Evolutionary conservation across 2,113 vertebrate species (phyloP).

Genomic region (Oryzias curvinotus): DNA sequence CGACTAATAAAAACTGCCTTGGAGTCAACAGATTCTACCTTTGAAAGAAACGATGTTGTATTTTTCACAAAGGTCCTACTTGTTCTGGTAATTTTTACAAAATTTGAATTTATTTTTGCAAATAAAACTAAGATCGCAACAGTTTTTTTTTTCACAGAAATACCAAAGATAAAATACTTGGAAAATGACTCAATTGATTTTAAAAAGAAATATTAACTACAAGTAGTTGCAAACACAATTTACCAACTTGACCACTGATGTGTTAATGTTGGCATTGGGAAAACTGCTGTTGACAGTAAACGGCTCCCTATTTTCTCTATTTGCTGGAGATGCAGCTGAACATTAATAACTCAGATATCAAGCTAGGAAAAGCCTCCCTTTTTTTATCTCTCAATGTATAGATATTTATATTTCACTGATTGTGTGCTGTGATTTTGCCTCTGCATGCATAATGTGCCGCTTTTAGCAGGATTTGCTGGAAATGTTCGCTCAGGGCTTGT

Average conservation of each 20-base stretch:
- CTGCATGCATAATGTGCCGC: constrained; percentile 16
- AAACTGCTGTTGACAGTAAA: not conserved
- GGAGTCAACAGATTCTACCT: too few relatives aligned
- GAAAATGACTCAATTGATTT: not conserved
- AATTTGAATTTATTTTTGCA: too few relatives aligned
- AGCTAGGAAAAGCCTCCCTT: constrained; percentile 23
- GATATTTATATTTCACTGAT: constrained; percentile 1
- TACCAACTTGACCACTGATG: not conserved
- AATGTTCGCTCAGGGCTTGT: constrained; percentile 51
- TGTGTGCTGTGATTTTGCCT: constrained; percentile 19
- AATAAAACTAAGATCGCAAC: too few relatives aligned
- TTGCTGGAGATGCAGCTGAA: not conserved
- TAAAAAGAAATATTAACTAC: not conserved
- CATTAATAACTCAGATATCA: constrained; percentile 58
- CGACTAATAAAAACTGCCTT: too few relatives aligned
- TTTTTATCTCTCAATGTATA: constrained; percentile 50
- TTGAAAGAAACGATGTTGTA: too few relatives aligned
- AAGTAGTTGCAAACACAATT: not conserved
- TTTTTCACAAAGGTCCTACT: too few relatives aligned
- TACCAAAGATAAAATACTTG: too few relatives aligned
- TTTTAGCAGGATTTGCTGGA: constrained; percentile 35
- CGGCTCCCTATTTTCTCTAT: not conserved
- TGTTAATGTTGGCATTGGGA: not conserved
- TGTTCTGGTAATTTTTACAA: too few relatives aligned
- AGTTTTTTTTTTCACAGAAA: too few relatives aligned